Base-by-base conservation (phyloP, 2,888 invertebrate genomes). In the Ephialtes manifestator region DNA sequence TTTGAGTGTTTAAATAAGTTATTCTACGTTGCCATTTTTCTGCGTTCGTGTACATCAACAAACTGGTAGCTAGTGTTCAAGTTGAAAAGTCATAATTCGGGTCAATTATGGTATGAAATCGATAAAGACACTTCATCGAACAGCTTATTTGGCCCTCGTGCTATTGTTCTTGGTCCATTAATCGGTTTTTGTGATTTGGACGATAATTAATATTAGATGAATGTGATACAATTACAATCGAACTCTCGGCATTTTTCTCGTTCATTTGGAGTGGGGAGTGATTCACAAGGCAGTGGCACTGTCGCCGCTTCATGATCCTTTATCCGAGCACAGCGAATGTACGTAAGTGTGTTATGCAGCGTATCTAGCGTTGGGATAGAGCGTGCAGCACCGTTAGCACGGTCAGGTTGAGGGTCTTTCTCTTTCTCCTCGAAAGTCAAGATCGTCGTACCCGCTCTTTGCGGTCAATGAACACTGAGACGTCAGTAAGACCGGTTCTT, bases 401-500 rank as follows among this genome's bases (percentile, higher is more conserved):
- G 88, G 89, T 90, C 89, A 90, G 89, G 90, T 90, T 89, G 88
- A 90, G 85, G 87, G 83, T 89, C 89, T 89, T 88, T 87, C 88
- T 88, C 86, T 87, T 71, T 87, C 76, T 20, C 51, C 72, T 72
- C 87, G 89, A 90, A 90, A 89, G 89, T 90, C 90, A 89, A 90
- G 89, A 90, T 89, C 90, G 88, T 84, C 63, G 68, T 72, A 18
- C 81, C 11, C 48, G 24, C 68, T 51, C 67, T 80, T 81, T 74
- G 76, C 82, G 86, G 83, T 84, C 85, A 85, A 70, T 78, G 81
- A 83, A 79, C 83, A 83, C 68, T 76, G 83, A 43, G 81, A 68
- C 46, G 35, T 67, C 51, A 8, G 81, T 68, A 63, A 77, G 65
- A 77, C 82, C 71, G 77, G 77, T 82, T 82, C 65, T 55, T n/a